These are phyloP conservation scores for Arizona elegans DNA, from an alignment of 2,113 vertebrate genomes.

Conservation along the genomic window DNA sequence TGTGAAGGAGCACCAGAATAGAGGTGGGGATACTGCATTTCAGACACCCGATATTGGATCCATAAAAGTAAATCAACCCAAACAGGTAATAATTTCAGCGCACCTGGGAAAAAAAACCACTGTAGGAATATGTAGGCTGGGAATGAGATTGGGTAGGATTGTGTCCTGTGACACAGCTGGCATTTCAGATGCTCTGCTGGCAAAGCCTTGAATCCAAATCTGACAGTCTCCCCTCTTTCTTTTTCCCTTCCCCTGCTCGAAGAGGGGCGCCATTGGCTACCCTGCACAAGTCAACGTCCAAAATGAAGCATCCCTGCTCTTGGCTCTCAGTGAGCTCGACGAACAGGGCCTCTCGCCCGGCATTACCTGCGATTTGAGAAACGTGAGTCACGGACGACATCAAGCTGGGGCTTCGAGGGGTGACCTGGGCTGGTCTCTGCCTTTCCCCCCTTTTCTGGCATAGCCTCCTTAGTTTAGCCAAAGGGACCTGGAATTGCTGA, in stretches of 20 bases:
- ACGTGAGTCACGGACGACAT: conserved; percentile 17
- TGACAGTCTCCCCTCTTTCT: background rate
- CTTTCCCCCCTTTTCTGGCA: background rate
- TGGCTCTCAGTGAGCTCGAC: conserved; percentile 36
- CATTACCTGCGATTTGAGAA: conserved; percentile 50
- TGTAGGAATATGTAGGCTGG: background rate
- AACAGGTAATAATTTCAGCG: background rate
- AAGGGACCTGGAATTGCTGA: background rate
- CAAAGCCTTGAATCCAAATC: background rate
- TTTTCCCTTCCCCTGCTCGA: background rate
- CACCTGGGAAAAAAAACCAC: background rate
- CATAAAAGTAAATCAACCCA: background rate
- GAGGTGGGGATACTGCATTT: background rate
- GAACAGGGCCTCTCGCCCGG: conserved; percentile 32
- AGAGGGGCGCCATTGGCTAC: conserved; percentile 22
- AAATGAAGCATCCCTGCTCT: conserved; percentile 40
- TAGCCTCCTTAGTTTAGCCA: background rate
- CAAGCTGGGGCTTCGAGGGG: background rate
- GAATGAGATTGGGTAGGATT: background rate
- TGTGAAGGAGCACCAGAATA: background rate
- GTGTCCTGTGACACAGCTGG: background rate
- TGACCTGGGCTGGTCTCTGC: background rate
- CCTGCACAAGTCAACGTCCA: conserved; percentile 47
- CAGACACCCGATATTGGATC: background rate
- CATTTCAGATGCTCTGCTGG: background rate